Conservation (phyloP, 2,888 invertebrate species). For the Dryococelus australis region DNA sequence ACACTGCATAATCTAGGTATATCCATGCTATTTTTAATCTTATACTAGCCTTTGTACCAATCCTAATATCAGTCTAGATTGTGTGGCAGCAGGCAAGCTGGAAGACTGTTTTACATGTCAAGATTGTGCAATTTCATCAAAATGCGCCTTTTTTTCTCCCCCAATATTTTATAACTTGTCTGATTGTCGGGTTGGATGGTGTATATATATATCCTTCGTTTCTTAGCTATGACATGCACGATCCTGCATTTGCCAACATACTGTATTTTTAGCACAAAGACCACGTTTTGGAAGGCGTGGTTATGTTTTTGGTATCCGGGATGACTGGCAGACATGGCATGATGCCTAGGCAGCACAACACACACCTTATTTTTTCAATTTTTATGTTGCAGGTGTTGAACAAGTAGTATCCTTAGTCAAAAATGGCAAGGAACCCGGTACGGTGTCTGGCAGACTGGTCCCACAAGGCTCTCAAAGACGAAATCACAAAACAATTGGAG, state of each 20-base stretch:
- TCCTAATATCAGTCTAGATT: too few species aligned
- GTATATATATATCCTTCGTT: neutral
- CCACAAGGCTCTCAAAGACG: constrained; percentile 6
- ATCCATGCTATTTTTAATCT: too few species aligned
- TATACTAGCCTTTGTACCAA: too few species aligned
- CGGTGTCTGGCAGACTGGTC: constrained; percentile 9
- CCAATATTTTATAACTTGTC: neutral
- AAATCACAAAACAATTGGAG: neutral
- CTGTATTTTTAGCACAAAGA: neutral
- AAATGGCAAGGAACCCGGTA: constrained; percentile 16
- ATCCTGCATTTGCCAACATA: neutral
- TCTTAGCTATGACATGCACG: neutral
- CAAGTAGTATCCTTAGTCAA: constrained; percentile 16
- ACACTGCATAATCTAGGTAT: too few species aligned
- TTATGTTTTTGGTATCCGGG: neutral
- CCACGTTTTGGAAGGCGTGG: neutral
- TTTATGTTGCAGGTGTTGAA: constrained; percentile 16
- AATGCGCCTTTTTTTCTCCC: too few species aligned
- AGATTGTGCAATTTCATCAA: too few species aligned
- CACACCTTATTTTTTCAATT: neutral
- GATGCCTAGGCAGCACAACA: neutral
- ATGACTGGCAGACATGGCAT: neutral
- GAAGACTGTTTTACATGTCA: too few species aligned
- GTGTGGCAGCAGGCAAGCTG: too few species aligned
- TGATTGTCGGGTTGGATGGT: neutral